Conservation (phyloP, 2,113 vertebrate species). For the Petrocephalus microphthalmus region DNA sequence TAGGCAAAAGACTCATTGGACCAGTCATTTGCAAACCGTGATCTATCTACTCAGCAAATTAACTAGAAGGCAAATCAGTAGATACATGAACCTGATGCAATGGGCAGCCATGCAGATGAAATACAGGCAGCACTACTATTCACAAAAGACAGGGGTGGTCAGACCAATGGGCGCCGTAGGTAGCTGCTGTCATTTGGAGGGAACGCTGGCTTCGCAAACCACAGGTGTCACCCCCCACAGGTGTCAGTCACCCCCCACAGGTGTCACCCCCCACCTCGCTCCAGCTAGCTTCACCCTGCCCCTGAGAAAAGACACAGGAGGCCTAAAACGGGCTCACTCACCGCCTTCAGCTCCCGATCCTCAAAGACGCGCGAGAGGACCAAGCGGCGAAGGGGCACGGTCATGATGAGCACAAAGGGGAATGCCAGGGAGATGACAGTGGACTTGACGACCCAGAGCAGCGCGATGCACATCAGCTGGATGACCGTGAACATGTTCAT, state of each 20-base stretch:
- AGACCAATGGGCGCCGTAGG: not conserved
- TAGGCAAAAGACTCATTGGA: not conserved
- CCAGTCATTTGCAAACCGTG: not conserved
- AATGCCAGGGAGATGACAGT: slow-evolving; percentile 86
- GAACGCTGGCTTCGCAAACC: too few relatives aligned
- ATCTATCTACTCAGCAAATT: not conserved
- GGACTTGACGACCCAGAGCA: slow-evolving; percentile 95
- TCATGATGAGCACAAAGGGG: slow-evolving; percentile 95
- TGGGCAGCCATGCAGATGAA: not conserved
- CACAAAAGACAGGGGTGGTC: not conserved
- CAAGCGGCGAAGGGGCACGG: slow-evolving; percentile 84
- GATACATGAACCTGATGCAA: not conserved
- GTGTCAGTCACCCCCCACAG: too few relatives aligned
- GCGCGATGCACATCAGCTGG: slow-evolving; percentile 83
- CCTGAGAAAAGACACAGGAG: not conserved
- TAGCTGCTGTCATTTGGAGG: not conserved
- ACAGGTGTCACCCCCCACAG: too few relatives aligned
- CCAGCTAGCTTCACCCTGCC: not conserved
- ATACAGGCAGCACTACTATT: not conserved
- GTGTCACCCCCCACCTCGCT: too few relatives aligned
- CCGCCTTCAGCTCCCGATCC: slow-evolving; percentile 90
- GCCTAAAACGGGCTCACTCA: slow-evolving; percentile 48
- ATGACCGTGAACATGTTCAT: slow-evolving; percentile 97
- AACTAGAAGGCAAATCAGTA: not conserved
- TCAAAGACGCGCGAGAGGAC: slow-evolving; percentile 86